Conservation (phyloP, 1,140 invertebrate genomes). For the Mercenaria mercenaria region DNA sequence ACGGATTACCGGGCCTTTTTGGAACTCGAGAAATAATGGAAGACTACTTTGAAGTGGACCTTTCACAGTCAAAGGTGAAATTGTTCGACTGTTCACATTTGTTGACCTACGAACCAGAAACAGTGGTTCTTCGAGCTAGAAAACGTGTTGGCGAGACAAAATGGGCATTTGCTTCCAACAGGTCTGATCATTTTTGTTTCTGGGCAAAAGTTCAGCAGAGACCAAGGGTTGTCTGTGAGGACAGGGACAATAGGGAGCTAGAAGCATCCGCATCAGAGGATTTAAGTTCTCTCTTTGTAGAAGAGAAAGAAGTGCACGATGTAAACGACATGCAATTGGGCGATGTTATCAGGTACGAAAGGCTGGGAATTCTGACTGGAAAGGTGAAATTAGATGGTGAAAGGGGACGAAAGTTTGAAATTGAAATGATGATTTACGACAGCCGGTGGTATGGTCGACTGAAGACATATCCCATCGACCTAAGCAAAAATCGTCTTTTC, state of each 20-base stretch:
- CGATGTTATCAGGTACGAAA: not conserved
- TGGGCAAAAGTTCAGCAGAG: slow-evolving; percentile 23
- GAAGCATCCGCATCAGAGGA: not conserved
- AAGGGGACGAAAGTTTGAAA: not conserved
- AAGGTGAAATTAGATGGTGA: not conserved
- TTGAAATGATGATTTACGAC: not conserved
- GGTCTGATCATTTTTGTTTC: slow-evolving; percentile 49
- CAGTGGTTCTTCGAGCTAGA: not conserved
- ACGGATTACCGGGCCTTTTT: not conserved
- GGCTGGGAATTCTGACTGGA: not conserved
- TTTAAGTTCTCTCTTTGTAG: not conserved
- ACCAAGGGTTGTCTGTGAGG: not conserved
- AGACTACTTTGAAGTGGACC: not conserved
- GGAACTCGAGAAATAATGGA: not conserved
- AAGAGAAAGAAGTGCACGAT: not conserved
- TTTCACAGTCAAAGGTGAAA: not conserved
- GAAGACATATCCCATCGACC: not conserved
- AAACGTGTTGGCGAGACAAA: slow-evolving; percentile 34
- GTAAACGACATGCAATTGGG: not conserved
- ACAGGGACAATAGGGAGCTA: not conserved
- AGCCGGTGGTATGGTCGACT: not conserved
- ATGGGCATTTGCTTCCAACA: not conserved
- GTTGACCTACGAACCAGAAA: not conserved
- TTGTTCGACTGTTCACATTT: slow-evolving; percentile 4
- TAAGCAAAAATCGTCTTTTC: slow-evolving; percentile 14